Conservation (phyloP, 2,113 vertebrate species). For the Hippolais icterina region DNA sequence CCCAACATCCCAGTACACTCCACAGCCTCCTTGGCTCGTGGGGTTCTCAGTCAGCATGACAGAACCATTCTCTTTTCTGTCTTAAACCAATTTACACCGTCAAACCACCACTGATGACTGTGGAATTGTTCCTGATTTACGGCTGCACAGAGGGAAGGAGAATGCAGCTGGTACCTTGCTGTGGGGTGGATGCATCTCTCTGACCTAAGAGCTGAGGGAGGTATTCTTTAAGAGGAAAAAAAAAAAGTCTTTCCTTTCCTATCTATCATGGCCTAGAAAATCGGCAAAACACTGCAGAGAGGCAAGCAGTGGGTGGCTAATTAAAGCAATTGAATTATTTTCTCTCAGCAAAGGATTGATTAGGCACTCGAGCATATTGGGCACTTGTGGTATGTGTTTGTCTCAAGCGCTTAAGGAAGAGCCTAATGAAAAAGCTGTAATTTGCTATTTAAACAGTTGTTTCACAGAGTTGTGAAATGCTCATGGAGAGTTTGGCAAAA, state of each 20-base stretch:
- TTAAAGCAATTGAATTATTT: conserved; percentile 74
- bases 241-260: not conserved
- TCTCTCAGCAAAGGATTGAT: conserved; percentile 66
- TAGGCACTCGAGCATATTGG: conserved; percentile 52
- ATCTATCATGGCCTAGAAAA: conserved; percentile 26
- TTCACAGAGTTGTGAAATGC: conserved; percentile 28
- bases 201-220: not conserved
- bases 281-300: conserved; percentile 28
- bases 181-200: not conserved
- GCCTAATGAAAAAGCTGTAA: conserved; percentile 54
- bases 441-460: conserved; percentile 52
- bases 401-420: conserved; percentile 45
- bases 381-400: conserved; percentile 46
- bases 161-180: not conserved
- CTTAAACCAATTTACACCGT: not conserved
- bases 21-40: accelerated
- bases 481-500: not conserved
- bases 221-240: not conserved
- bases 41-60: not conserved
- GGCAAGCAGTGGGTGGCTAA: conserved; percentile 62
- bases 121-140: not conserved
- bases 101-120: not conserved
- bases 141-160: not conserved
- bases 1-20: not conserved
- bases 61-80: not conserved